Evolutionary conservation across 2,797 vertebrate genomes (phyloP).

Genomic region (Anisognathus igniventris): DNA sequence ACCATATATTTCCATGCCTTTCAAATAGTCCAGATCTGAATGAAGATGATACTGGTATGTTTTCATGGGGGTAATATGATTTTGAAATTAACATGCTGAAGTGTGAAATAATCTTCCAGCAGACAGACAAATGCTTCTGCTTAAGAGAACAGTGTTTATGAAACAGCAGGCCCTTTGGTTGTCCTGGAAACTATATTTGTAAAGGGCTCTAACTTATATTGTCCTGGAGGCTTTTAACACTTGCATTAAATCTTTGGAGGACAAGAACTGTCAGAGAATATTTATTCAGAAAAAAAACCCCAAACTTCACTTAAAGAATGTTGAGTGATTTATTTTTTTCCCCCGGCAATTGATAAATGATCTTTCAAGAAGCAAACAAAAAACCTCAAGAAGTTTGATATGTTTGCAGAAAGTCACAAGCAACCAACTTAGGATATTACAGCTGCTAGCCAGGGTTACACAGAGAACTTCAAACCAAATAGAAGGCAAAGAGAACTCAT

Average conservation of each 20-base stretch:
- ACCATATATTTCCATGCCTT: not conserved
- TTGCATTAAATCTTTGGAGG: not conserved
- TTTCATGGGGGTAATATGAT: not conserved
- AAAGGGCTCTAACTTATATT: slow-evolving; percentile 20
- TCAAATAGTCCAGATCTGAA: not conserved
- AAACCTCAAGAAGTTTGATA: not conserved
- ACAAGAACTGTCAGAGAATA: not conserved
- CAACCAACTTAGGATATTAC: not conserved
- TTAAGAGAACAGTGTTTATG: not conserved
- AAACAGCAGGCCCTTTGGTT: slow-evolving; percentile 16
- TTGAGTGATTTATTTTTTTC: not conserved
- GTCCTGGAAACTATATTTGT: slow-evolving; percentile 36
- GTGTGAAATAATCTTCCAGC: not conserved
- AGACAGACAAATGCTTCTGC: slow-evolving; percentile 1
- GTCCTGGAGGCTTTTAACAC: slow-evolving; percentile 2
- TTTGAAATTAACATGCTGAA: not conserved
- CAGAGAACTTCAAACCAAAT: not conserved
- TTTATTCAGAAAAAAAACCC: not conserved
- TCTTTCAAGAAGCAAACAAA: not conserved
- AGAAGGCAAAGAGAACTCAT: not conserved
- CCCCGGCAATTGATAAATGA: not conserved
- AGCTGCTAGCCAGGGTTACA: not conserved
- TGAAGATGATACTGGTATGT: not conserved
- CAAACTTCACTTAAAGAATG: not conserved
- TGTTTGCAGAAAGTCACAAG: not conserved